A percentile compares a stretch with the other conserved stretches of the same genome.
phyloP scores from a whole-genome alignment of 2,888 invertebrate species.

The Matsumyia berberina region DNA sequence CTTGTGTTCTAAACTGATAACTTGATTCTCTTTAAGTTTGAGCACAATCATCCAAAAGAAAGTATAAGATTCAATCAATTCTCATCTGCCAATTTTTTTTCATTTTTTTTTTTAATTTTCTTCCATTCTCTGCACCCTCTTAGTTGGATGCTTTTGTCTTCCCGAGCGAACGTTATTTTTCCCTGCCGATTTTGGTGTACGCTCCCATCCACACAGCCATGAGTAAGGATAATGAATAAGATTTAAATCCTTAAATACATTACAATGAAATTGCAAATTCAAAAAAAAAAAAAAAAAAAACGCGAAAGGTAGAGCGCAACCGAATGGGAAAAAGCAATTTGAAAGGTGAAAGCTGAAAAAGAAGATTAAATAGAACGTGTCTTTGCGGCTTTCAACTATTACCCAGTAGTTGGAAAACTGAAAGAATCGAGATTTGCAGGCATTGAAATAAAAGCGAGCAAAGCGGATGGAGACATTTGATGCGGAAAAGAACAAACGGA shows the following conservation, averaged over 20 bases:
- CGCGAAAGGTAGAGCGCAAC: constrained; percentile 16
- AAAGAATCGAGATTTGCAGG: constrained; percentile 24
- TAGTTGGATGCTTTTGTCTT: constrained; percentile 3
- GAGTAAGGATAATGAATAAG: constrained; percentile 58
- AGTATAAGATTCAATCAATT: constrained; percentile 18
- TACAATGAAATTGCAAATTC: constrained; percentile 51
- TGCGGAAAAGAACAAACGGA: not conserved
- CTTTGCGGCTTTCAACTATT: constrained; percentile 19
- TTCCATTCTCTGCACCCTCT: constrained; percentile 8
- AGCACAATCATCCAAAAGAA: constrained; percentile 23
- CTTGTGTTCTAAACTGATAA: constrained; percentile 23
- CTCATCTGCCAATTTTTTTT: constrained; percentile 5
- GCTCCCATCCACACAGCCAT: constrained; percentile 38
- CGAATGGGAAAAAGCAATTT: constrained; percentile 8
- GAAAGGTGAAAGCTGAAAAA: constrained; percentile 25
- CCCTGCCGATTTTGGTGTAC: constrained; percentile 10
- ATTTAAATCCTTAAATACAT: constrained; percentile 61
- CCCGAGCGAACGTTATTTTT: not conserved
- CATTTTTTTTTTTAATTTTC: constrained; percentile 3
- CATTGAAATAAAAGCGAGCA: constrained; percentile 20
- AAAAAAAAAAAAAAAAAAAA: constrained; percentile 15
- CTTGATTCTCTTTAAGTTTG: constrained; percentile 37
- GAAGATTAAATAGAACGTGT: constrained; percentile 26
- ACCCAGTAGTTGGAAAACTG: not conserved
- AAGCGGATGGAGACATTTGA: not conserved